Evolutionary conservation across 92 coral and sea anemone species (phyloP).

Genomic region (Diadumene lineata): DNA sequence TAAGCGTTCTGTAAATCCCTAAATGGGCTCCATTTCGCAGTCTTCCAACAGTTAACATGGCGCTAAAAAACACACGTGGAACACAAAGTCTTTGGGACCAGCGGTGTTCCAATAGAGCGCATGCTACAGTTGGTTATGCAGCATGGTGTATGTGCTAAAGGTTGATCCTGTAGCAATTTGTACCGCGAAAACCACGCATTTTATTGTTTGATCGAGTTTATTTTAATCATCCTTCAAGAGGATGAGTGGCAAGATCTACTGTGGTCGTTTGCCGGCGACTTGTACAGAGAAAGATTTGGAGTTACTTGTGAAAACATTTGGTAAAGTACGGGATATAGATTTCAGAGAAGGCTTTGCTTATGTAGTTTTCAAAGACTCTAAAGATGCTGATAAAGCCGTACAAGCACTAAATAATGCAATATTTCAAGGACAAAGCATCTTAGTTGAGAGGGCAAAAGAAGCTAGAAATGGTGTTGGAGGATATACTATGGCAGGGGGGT

Average conservation of each 20-base stretch:
- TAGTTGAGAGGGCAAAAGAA: constrained; percentile 90
- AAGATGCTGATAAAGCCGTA: constrained; percentile 91
- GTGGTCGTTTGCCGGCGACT: constrained; percentile 88
- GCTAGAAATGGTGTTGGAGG: constrained; percentile 88
- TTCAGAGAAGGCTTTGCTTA: constrained; percentile 95
- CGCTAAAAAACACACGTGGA: background rate
- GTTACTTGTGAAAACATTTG: constrained; percentile 74
- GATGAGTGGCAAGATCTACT: constrained; percentile 90
- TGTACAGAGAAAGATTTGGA: constrained; percentile 89
- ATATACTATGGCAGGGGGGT: constrained; percentile 88
- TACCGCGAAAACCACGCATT: background rate
- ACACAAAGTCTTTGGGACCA: constrained; percentile 27
- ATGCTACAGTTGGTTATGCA: constrained; percentile 13
- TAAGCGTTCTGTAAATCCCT: constrained; percentile 23
- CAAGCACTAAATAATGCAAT: constrained; percentile 78
- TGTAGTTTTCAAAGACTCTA: constrained; percentile 82
- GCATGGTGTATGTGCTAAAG: constrained; percentile 18
- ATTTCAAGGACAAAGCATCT: constrained; percentile 85
- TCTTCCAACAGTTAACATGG: constrained; percentile 45
- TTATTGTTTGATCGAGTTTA: background rate
- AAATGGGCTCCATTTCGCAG: background rate
- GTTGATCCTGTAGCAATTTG: background rate
- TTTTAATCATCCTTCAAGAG: background rate
- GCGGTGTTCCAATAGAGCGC: constrained; percentile 18
- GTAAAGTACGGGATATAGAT: constrained; percentile 90